These are phyloP conservation scores for Hippasteria phrygiana DNA, from an alignment of 53 echinoderm and acorn worm species.

Conservation along the genomic window DNA sequence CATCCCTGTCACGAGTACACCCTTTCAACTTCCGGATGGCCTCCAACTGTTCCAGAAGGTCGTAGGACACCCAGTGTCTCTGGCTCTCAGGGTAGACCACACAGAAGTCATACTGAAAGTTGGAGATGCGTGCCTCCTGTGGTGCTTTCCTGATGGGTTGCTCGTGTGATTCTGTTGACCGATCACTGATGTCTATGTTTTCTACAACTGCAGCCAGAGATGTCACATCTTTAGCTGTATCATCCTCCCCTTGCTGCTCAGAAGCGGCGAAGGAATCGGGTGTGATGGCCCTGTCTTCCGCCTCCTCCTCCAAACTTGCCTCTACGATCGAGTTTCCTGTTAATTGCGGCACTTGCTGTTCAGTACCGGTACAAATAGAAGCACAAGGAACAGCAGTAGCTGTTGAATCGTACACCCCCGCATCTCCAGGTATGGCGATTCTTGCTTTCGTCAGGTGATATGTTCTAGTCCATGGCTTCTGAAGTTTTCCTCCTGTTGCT, in stretches of 20 bases:
- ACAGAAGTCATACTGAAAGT: slow-evolving; percentile 41
- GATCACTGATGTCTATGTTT: background rate
- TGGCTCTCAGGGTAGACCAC: slow-evolving; percentile 30
- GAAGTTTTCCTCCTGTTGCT: slow-evolving; percentile 3
- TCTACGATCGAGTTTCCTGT: background rate
- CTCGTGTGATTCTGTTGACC: background rate
- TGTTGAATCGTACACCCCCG: too few relatives aligned
- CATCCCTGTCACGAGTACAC: slow-evolving; percentile 21
- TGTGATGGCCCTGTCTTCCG: background rate
- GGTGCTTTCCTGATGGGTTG: slow-evolving; percentile 34
- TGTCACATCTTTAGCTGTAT: background rate
- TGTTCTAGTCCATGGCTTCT: slow-evolving; percentile 17
- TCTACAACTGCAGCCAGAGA: background rate
- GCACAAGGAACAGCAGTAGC: background rate
- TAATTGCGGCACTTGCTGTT: too few relatives aligned
- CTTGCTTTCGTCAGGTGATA: background rate
- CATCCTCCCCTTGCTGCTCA: too few relatives aligned
- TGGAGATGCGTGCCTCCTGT: slow-evolving; percentile 9
- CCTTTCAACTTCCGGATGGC: slow-evolving; percentile 33
- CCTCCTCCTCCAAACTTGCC: background rate
- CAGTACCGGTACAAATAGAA: too few relatives aligned
- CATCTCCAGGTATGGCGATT: background rate
- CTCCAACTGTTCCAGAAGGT: slow-evolving; percentile 30
- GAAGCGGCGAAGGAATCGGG: background rate
- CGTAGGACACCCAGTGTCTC: slow-evolving; percentile 35